Conservation (phyloP, 2,797 vertebrate species). For the Chiroxiphia lanceolata region DNA sequence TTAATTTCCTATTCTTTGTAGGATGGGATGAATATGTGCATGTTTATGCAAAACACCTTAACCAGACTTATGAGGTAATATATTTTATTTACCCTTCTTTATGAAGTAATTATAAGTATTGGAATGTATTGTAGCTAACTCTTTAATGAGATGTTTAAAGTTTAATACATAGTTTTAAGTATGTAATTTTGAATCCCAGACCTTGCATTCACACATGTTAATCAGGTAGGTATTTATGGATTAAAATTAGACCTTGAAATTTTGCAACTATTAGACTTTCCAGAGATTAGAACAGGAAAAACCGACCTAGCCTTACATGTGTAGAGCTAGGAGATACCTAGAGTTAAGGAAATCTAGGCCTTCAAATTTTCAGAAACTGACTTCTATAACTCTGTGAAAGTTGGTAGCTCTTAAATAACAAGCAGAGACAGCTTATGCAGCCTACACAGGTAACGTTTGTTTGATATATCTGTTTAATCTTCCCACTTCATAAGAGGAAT, state of each 20-base stretch:
- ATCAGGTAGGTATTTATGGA: background rate
- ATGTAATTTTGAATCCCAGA: background rate
- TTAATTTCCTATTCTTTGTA: slow-evolving; percentile 72
- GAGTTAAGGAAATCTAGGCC: background rate
- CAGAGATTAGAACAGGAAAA: background rate
- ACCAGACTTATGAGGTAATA: slow-evolving; percentile 90
- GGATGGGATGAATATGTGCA: slow-evolving; percentile 93
- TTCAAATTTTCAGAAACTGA: background rate
- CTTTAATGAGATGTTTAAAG: background rate
- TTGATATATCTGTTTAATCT: slow-evolving; percentile 39
- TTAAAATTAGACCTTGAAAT: background rate
- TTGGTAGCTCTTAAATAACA: background rate
- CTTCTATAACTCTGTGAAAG: background rate
- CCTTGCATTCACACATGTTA: background rate
- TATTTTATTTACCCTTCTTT: slow-evolving; percentile 27
- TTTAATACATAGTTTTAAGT: background rate
- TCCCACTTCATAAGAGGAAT: slow-evolving; percentile 1
- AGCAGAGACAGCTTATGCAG: slow-evolving; percentile 1
- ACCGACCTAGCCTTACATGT: background rate
- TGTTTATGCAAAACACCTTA: slow-evolving; percentile 95
- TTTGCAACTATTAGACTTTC: background rate
- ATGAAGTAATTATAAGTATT: background rate
- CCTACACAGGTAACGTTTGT: slow-evolving; percentile 8
- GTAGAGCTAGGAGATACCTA: background rate
- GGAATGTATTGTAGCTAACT: background rate